Evolutionary conservation across 2,113 vertebrate species (phyloP).

Genomic region (Brevimyrus niger): DNA sequence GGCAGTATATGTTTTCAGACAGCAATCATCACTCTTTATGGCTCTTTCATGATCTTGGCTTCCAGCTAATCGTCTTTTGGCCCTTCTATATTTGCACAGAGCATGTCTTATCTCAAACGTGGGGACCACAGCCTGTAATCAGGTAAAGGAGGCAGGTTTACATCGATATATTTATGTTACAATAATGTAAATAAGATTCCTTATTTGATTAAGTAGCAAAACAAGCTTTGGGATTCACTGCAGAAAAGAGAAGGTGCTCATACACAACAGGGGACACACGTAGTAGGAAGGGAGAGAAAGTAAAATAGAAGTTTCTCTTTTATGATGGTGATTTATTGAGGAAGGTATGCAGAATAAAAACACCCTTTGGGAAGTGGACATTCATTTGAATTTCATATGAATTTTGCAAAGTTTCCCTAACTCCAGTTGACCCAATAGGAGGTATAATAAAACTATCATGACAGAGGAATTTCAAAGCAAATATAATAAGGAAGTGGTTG

Average conservation of each 20-base stretch:
- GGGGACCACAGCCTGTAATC: background rate
- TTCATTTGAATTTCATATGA: no score
- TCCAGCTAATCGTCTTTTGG: background rate
- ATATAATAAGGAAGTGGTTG: background rate
- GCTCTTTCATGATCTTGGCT: background rate
- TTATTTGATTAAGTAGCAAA: background rate
- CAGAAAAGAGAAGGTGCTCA: background rate
- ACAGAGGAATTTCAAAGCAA: background rate
- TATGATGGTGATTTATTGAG: background rate
- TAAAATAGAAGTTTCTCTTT: background rate
- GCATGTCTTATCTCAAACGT: background rate
- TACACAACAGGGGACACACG: background rate
- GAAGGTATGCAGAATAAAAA: background rate
- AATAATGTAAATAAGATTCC: background rate
- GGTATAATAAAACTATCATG: background rate
- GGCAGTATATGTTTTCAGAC: background rate
- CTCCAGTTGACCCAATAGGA: background rate
- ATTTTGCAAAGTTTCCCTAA: background rate
- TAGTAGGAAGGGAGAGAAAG: background rate
- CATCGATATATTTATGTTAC: background rate
- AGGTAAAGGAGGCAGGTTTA: background rate
- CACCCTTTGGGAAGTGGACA: background rate
- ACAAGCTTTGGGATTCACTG: background rate
- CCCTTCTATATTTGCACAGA: background rate
- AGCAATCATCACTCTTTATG: background rate